phyloP scores from a whole-genome alignment of 2,113 vertebrate species.

The Aspidoscelis tigris region DNA sequence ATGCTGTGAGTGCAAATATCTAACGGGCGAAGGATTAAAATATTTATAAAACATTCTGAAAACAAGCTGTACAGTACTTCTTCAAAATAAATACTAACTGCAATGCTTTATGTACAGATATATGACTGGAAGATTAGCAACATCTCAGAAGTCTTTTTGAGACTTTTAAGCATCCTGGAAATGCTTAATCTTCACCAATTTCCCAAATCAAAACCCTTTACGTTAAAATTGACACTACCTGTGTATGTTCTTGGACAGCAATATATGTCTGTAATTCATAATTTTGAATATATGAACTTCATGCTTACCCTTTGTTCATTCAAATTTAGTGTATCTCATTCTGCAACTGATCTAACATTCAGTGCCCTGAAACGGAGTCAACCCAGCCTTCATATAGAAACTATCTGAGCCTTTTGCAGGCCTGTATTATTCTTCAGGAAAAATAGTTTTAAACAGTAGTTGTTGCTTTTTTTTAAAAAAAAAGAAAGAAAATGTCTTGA shows the following conservation, averaged over 20 bases:
- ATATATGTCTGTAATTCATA: neutral
- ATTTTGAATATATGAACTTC: neutral
- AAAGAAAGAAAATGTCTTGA: conserved; percentile 39
- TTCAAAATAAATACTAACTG: conserved; percentile 27
- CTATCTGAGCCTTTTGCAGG: neutral
- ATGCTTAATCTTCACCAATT: conserved; percentile 20
- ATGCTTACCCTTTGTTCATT: conserved; percentile 47
- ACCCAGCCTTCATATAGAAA: conserved; percentile 31
- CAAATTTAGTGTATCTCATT: conserved; percentile 39
- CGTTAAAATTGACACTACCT: neutral
- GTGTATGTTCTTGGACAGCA: neutral
- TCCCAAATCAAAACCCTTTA: neutral
- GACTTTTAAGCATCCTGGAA: neutral
- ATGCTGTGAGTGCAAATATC: neutral
- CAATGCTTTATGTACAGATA: conserved; percentile 7
- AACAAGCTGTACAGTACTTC: conserved; percentile 21
- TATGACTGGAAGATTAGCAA: conserved; percentile 7
- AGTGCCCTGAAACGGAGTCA: conserved; percentile 14
- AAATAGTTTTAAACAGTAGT: conserved; percentile 33
- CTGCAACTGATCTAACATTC: conserved; percentile 40
- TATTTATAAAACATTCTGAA: conserved; percentile 14
- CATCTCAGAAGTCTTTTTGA: neutral
- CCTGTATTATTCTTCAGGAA: neutral
- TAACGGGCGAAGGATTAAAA: neutral
- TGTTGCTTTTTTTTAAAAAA: conserved; percentile 42